These are phyloP conservation scores for Lontra canadensis DNA, from an alignment of 2,113 vertebrate species.

Conservation along the genomic window DNA sequence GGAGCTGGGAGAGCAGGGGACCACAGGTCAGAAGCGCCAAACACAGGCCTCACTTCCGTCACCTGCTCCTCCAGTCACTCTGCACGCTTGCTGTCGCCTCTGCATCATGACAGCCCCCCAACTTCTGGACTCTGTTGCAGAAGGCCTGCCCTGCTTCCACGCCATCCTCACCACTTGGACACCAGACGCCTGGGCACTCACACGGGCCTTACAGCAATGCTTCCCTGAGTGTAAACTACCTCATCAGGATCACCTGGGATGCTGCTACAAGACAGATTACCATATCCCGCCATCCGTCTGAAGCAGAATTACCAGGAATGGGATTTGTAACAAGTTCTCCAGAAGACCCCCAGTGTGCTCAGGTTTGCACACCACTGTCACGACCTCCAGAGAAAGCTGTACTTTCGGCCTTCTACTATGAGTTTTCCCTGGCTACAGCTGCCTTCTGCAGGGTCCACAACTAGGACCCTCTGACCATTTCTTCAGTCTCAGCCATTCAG, in stretches of 20 bases:
- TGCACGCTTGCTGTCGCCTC: not conserved
- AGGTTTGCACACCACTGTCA: not conserved
- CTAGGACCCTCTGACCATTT: not conserved
- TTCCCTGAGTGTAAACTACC: not conserved
- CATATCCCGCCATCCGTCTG: not conserved
- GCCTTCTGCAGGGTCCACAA: not conserved
- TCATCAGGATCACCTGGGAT: not conserved
- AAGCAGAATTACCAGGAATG: not conserved
- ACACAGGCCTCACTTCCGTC: not conserved
- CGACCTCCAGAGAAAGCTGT: not conserved
- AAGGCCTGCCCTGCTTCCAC: not conserved
- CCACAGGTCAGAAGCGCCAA: not conserved
- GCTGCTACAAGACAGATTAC: not conserved
- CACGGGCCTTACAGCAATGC: not conserved
- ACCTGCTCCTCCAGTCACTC: not conserved
- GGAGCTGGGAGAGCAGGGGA: constrained; percentile 85
- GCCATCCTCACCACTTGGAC: not conserved
- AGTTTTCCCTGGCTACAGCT: not conserved
- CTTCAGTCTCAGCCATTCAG: not conserved
- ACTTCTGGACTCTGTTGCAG: not conserved
- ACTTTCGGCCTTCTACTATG: not conserved
- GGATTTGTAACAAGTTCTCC: not conserved
- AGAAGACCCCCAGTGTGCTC: not conserved
- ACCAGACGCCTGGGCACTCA: not conserved
- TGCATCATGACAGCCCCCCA: not conserved